phyloP scores from a whole-genome alignment of 2,113 vertebrate species.

The Ophiodon elongatus region DNA sequence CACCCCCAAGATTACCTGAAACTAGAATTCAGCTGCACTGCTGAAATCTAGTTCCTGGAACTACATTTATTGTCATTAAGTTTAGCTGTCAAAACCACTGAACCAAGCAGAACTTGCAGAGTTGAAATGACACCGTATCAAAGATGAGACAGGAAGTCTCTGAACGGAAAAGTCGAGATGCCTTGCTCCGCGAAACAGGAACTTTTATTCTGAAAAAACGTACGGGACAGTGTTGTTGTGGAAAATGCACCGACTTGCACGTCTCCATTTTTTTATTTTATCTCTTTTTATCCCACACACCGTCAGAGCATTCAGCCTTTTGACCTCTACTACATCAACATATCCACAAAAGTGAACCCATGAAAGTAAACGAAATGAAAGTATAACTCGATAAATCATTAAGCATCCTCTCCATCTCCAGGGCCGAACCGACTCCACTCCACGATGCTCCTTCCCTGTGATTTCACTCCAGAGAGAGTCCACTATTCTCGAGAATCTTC shows the following conservation, averaged over 20 bases:
- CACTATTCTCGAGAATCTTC: constrained; percentile 41
- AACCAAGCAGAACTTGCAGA: background rate
- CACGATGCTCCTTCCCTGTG: background rate
- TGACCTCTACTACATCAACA: constrained; percentile 17
- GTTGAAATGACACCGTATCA: background rate
- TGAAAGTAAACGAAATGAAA: constrained; percentile 7
- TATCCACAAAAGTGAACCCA: background rate
- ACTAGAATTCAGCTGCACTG: no score
- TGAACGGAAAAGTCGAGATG: no score
- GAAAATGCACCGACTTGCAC: no score
- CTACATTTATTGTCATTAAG: background rate
- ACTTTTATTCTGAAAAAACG: no score
- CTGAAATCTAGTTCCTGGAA: no score
- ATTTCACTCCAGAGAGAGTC: constrained; percentile 34
- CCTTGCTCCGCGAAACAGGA: no score
- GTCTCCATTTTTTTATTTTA: background rate
- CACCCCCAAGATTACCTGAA: background rate
- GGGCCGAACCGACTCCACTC: constrained; percentile 35
- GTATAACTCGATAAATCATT: constrained; percentile 40
- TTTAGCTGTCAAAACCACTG: background rate
- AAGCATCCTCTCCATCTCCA: constrained; percentile 34
- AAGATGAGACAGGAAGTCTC: no score
- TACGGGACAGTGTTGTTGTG: no score
- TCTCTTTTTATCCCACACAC: no score
- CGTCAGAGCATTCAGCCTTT: background rate